Conservation (phyloP, 2,888 invertebrate genomes). For the Caenorhabditis drosophilae region DNA sequence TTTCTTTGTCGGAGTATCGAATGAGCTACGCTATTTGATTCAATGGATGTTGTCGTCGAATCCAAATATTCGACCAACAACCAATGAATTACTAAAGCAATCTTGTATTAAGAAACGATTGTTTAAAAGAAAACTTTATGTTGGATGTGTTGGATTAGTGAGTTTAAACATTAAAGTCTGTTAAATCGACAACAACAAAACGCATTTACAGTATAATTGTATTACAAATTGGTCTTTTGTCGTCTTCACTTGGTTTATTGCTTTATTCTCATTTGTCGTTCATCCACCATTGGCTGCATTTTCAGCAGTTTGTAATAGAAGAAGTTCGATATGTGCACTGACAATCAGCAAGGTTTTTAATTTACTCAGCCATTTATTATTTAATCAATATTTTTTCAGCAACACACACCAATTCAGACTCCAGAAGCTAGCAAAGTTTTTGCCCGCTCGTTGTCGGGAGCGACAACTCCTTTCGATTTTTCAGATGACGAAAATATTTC, state of each 20-base stretch:
- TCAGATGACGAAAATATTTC: slow-evolving; percentile 29
- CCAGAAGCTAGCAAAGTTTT: slow-evolving; percentile 18
- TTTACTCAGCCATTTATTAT: not conserved
- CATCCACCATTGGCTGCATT: slow-evolving; percentile 16
- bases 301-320: slow-evolving; percentile 10
- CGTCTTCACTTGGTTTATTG: slow-evolving; percentile 22
- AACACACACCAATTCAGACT: slow-evolving; percentile 30
- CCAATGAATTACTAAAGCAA: slow-evolving; percentile 17
- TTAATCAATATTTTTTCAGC: slow-evolving; percentile 8
- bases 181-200: not conserved
- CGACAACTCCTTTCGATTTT: slow-evolving; percentile 25
- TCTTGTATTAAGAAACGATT: slow-evolving; percentile 6
- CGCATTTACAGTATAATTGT: slow-evolving; percentile 4
- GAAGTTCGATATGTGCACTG: slow-evolving; percentile 16
- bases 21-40: slow-evolving; percentile 39
- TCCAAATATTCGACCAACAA: slow-evolving; percentile 41
- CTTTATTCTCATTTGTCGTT: slow-evolving; percentile 25
- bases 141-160: slow-evolving; percentile 6
- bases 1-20: slow-evolving; percentile 52
- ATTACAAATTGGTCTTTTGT: slow-evolving; percentile 4
- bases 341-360: not conserved
- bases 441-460: slow-evolving; percentile 6
- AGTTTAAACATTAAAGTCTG: slow-evolving; percentile 2
- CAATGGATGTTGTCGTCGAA: slow-evolving; percentile 40
- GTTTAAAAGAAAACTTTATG: not conserved